phyloP scores from a whole-genome alignment of 2,797 vertebrate species.

The Scarus forsteni region DNA sequence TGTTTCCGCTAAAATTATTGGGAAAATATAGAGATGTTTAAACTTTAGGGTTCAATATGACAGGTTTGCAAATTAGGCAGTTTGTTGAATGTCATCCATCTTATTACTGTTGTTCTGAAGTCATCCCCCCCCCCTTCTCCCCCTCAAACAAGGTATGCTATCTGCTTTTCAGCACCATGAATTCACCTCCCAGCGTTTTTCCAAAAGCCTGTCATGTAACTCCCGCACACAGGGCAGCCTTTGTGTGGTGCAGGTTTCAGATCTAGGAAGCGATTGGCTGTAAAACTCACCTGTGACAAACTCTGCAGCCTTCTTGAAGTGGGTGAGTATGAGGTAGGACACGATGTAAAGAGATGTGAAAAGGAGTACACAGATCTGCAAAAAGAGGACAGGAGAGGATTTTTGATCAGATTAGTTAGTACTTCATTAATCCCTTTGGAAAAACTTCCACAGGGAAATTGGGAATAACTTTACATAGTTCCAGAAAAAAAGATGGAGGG shows the following conservation, averaged over 20 bases:
- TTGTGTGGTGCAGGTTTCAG: not conserved
- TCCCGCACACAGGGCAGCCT: not conserved
- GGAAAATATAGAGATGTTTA: too few species aligned
- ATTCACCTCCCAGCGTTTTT: constrained; percentile 39
- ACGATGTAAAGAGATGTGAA: constrained; percentile 94
- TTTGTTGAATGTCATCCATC: too few species aligned
- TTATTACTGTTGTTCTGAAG: too few species aligned
- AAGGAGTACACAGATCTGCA: constrained; percentile 94
- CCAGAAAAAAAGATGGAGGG: not conserved
- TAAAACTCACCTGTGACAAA: constrained; percentile 89
- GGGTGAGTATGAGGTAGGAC: constrained; percentile 93
- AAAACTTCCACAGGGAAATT: too few species aligned
- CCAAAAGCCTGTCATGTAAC: constrained; percentile 1
- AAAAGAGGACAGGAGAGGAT: constrained; percentile 1
- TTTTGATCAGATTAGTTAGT: not conserved
- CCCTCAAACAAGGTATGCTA: constrained; percentile 25
- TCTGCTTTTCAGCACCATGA: constrained; percentile 41
- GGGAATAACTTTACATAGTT: not conserved
- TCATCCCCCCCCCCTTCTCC: not conserved
- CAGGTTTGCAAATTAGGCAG: too few species aligned
- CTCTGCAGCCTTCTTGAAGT: constrained; percentile 94
- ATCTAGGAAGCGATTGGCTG: not conserved
- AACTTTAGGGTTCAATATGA: too few species aligned
- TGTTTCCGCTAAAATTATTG: too few species aligned
- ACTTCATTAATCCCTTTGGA: too few species aligned